These are phyloP conservation scores for Nestor notabilis DNA, from an alignment of 2,113 vertebrate species.

Conservation along the genomic window DNA sequence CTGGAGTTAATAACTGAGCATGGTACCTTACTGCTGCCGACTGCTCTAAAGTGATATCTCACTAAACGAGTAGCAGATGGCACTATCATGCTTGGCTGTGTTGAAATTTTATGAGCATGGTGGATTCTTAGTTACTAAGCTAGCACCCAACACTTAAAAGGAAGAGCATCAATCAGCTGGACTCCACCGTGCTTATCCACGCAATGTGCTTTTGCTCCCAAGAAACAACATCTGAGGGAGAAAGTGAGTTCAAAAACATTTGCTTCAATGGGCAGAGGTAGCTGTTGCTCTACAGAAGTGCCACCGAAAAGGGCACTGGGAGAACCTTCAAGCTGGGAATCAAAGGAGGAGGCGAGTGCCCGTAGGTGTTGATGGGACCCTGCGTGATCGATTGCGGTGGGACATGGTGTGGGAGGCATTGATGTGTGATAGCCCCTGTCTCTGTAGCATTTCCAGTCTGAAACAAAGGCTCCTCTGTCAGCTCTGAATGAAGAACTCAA, in stretches of 20 bases:
- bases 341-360: rapidly evolving
- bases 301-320: background rate
- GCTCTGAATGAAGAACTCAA: background rate
- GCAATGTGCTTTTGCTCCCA: background rate
- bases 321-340: background rate
- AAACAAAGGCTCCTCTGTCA: background rate
- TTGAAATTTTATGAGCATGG: background rate
- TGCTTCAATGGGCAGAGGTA: background rate
- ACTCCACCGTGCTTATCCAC: rapidly evolving
- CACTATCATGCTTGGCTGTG: background rate
- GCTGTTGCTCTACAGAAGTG: background rate
- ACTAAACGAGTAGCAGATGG: background rate
- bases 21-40: background rate
- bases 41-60: background rate
- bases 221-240: background rate
- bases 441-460: background rate
- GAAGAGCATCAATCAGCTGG: background rate
- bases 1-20: background rate
- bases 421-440: background rate
- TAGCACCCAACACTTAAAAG: background rate
- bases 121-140: background rate
- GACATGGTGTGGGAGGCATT: rapidly evolving
- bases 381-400: rapidly evolving
- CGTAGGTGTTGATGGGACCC: background rate
- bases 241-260: background rate